phyloP scores from a whole-genome alignment of 2,113 vertebrate genomes.

The Cyphomyrus plagiostoma region DNA sequence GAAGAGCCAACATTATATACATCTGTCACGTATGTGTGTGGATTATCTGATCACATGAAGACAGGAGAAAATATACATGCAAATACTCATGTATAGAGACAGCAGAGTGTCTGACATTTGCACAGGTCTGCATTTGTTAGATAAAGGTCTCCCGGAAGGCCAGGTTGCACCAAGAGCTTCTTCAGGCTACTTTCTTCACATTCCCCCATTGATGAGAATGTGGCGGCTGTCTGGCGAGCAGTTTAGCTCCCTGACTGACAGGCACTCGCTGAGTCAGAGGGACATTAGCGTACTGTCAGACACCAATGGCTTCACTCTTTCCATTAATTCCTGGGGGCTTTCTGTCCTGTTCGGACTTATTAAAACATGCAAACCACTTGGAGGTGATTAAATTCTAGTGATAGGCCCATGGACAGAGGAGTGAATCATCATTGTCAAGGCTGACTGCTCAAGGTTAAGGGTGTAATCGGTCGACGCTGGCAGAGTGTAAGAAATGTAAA shows the following conservation, averaged over 20 bases:
- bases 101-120: background rate
- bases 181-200: background rate
- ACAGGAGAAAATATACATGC: background rate
- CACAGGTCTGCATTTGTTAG: background rate
- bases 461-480: background rate
- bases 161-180: background rate
- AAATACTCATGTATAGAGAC: background rate
- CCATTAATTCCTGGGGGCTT: background rate
- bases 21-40: background rate
- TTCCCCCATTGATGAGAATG: background rate
- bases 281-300: background rate
- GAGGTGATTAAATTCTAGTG: background rate
- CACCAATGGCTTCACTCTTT: background rate
- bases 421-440: background rate
- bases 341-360: background rate
- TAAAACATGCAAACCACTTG: background rate
- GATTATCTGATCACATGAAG: background rate
- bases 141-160: background rate
- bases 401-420: background rate
- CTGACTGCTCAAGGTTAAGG: background rate
- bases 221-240: background rate
- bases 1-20: background rate
- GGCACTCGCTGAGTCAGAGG: background rate
- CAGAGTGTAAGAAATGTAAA: background rate
- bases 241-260: background rate